phyloP scores from a whole-genome alignment of 2,888 invertebrate genomes.

The Cryptocheilus praepositus region DNA sequence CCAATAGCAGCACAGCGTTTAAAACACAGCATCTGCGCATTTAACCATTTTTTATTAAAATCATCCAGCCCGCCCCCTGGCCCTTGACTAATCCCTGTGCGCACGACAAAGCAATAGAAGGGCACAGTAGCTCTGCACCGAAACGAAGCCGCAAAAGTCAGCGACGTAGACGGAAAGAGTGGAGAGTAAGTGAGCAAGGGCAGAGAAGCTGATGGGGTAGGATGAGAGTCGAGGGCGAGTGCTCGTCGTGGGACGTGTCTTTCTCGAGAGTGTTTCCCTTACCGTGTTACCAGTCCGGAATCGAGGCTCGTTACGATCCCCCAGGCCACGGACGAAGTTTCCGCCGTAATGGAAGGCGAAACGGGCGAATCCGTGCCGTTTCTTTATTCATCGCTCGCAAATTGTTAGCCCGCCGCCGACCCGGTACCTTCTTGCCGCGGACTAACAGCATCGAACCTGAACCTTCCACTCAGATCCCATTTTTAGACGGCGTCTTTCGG shows the following conservation, averaged over 20 bases:
- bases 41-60: too few relatives aligned
- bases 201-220: not conserved
- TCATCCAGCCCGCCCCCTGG: too few relatives aligned
- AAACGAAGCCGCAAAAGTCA: too few relatives aligned
- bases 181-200: slow-evolving; percentile 2
- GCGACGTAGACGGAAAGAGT: not conserved
- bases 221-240: not conserved
- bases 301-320: slow-evolving; percentile 46
- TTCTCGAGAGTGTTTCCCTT: slow-evolving; percentile 39
- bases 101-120: too few relatives aligned
- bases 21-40: too few relatives aligned
- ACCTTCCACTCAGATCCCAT: not conserved
- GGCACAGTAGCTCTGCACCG: too few relatives aligned
- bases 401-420: slow-evolving; percentile 43
- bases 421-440: not conserved
- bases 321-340: slow-evolving; percentile 29
- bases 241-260: slow-evolving; percentile 24
- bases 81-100: too few relatives aligned
- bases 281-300: slow-evolving; percentile 44
- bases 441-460: too few relatives aligned
- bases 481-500: not conserved
- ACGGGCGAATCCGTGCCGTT: slow-evolving; percentile 40
- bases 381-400: slow-evolving; percentile 62
- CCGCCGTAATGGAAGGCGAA: slow-evolving; percentile 35
- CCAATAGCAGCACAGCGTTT: too few relatives aligned